A percentile compares a stretch with the other conserved stretches of the same genome.
Evolutionary conservation across 2,797 vertebrate species (phyloP).

Genomic region (Pygocentrus nattereri): DNA sequence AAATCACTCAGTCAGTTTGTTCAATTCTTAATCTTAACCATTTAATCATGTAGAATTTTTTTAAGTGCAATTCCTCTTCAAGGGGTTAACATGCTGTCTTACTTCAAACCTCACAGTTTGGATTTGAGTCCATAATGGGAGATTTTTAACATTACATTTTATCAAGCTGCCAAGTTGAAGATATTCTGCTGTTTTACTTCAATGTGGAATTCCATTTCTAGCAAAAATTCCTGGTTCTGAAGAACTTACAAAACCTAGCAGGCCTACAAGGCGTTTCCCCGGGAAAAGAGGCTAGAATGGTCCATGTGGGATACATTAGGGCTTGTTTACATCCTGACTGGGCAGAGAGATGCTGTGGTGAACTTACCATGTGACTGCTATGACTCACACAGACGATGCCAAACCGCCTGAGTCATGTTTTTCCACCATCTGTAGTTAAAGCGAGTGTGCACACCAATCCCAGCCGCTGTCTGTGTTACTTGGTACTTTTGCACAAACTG

Average conservation of each 20-base stretch:
- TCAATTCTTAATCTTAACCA: too few relatives aligned
- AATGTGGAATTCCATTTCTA: not conserved
- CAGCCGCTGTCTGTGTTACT: not conserved
- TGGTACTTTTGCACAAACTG: conserved; percentile 4
- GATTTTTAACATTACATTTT: too few relatives aligned
- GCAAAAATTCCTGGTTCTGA: not conserved
- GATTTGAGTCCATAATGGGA: too few relatives aligned
- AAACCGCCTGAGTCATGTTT: conserved; percentile 14
- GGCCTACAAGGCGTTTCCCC: not conserved
- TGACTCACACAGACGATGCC: conserved; percentile 69
- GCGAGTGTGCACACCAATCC: not conserved
- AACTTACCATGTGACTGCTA: conserved; percentile 59
- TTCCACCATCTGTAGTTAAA: not conserved
- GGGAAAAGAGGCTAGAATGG: not conserved
- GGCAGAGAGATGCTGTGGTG: conserved; percentile 58
- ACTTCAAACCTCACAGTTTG: too few relatives aligned
- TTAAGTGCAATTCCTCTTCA: too few relatives aligned
- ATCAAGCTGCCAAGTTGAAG: too few relatives aligned
- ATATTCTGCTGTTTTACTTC: not conserved
- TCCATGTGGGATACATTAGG: conserved; percentile 27
- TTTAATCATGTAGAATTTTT: too few relatives aligned
- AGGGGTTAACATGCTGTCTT: too few relatives aligned
- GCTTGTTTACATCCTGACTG: conserved; percentile 27
- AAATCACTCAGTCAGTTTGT: too few relatives aligned
- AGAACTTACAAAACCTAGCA: not conserved